Percentiles rank a stretch among this genome's conserved stretches.
Evolutionary conservation across 2,797 vertebrate genomes (phyloP).

Genomic region (Erpetoichthys calabaricus): DNA sequence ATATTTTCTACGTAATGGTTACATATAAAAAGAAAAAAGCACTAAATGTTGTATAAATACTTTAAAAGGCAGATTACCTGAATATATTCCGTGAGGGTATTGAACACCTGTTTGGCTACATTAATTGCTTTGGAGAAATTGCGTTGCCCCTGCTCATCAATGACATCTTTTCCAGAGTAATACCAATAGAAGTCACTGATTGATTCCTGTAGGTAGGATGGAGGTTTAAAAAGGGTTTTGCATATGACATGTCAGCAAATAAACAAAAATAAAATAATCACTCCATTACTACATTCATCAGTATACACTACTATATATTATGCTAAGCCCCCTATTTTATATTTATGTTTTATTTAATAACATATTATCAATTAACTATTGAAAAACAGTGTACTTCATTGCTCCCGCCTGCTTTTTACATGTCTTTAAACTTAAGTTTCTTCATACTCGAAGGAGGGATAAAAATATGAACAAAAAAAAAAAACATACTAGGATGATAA

Average conservation of each 20-base stretch:
- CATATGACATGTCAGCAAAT: background rate
- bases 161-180: conserved; percentile 90
- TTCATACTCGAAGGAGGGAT: no score
- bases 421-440: no score
- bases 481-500: no score
- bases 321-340: background rate
- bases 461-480: no score
- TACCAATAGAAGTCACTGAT: conserved; percentile 97
- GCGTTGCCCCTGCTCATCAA: conserved; percentile 85
- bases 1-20: background rate
- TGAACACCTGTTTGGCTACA: conserved; percentile 93
- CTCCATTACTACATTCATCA: no score
- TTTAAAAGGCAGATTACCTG: conserved; percentile 54
- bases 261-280: background rate
- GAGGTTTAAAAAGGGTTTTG: background rate
- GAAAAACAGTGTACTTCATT: no score
- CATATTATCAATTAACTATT: no score
- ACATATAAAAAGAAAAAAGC: background rate
- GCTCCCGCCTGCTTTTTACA: no score
- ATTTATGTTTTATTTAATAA: background rate
- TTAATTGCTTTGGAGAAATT: conserved; percentile 96
- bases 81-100: conserved; percentile 89
- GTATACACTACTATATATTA: background rate
- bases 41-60: background rate
- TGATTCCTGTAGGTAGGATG: conserved; percentile 58